Percentiles rank a stretch among this genome's conserved stretches.
These are phyloP conservation scores for Habrosyne pyritoides DNA, from an alignment of 2,888 invertebrate species.

Conservation along the genomic window DNA sequence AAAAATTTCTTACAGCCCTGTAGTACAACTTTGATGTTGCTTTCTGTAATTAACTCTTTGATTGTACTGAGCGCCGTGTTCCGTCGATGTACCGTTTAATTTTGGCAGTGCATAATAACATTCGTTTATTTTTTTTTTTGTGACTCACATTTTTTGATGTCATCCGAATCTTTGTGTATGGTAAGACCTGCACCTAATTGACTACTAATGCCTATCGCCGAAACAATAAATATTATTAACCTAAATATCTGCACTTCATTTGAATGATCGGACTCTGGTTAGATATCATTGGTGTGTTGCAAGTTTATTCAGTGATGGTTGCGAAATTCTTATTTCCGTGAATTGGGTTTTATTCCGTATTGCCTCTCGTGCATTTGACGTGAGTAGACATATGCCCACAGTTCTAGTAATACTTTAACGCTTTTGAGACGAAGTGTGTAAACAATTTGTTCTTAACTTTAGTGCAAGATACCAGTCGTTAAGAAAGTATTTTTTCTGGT, in stretches of 20 bases:
- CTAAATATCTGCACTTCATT: background rate
- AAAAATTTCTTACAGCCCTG: conserved; percentile 34
- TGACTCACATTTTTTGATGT: background rate
- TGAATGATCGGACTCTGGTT: background rate
- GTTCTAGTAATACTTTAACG: background rate
- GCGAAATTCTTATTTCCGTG: background rate
- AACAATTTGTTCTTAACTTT: background rate
- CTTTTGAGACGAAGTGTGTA: background rate
- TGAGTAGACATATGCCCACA: background rate
- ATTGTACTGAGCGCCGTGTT: background rate
- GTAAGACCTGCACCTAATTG: background rate
- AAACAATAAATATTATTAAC: background rate
- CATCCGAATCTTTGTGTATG: background rate
- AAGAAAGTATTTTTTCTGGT: background rate
- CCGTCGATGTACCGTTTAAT: background rate
- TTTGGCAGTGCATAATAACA: background rate
- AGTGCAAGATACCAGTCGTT: background rate
- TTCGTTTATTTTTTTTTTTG: background rate
- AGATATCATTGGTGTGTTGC: background rate
- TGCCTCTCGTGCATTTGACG: background rate
- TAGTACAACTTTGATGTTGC: conserved; percentile 48
- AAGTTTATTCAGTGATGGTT: background rate
- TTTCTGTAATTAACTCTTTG: conserved; percentile 12
- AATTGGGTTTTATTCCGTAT: background rate
- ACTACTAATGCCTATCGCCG: background rate